Evolutionary conservation across 2,888 invertebrate genomes (phyloP), one percentile per base, ranked within the genome.

Genomic region (Pollenia angustigena): DNA sequence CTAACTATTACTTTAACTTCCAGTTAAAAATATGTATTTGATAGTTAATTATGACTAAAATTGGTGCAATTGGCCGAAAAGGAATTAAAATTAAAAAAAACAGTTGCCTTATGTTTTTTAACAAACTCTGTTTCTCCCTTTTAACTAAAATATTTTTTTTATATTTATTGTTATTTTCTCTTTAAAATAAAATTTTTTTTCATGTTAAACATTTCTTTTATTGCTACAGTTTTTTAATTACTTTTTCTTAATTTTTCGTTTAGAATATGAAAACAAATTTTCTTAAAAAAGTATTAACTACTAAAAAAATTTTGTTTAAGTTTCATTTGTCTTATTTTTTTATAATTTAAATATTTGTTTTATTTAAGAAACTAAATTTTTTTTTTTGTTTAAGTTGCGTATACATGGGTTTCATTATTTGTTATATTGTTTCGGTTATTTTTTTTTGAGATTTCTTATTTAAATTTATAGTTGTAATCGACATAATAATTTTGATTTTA

Each of bases 381-480:
- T 76, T 81, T 18, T 18, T 18, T 18, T 85, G 32, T 85, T 48
- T 54, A 79, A 68, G 81, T 91, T 91, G 92, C 91, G 91, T 91
- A 91, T 91, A 91, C 91, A 89, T 90, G 90, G 90, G 90, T 91
- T 89, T 90, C 76, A 88, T 46, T 72, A 16, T 75, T 83, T 85
- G 58, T 83, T 56, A 50, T 56, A 69, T 52, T 16, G 12, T 56
- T 69, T 74, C 12, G 32, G 23, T 56, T 66, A 14, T 32, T 7
- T 32, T 66, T 66, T 14, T 32, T 60, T 46, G 4, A 50, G 11
- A 16, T 40, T 68, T 69, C 32, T 68, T 8, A n/a, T 42, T 48
- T 42, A 18, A 50, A 12, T 58, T 52, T 66, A 14, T 9, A 11
- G 56, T 66, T 52, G 2, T 75, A 81, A 81, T 84, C 54, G 68